phyloP scores from a whole-genome alignment of 2,888 invertebrate genomes.

The Oligia strigilis region DNA sequence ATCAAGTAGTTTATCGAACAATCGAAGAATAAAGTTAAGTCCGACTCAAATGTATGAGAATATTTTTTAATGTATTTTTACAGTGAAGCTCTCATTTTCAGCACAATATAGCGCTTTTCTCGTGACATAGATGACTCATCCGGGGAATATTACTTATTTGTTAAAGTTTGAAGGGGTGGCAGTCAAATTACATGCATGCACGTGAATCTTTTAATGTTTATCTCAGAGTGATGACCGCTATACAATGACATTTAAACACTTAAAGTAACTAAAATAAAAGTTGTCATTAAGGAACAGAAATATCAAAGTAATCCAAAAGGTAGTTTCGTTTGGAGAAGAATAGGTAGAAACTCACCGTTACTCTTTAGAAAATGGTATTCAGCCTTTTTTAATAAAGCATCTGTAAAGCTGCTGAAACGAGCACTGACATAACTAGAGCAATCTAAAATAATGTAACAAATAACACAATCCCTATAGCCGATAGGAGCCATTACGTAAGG shows the following conservation, averaged over 20 bases:
- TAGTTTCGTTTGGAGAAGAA: no score
- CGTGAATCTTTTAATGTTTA: not conserved
- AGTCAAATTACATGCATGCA: not conserved
- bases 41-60: not conserved
- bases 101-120: not conserved
- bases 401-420: not conserved
- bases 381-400: not conserved
- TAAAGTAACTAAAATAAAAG: not conserved
- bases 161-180: not conserved
- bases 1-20: not conserved
- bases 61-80: not conserved
- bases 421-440: conserved; percentile 14
- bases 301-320: not conserved
- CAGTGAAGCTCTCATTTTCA: not conserved
- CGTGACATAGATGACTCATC: not conserved
- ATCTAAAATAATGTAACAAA: conserved; percentile 44
- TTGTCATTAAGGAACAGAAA: no score
- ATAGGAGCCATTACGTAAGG: conserved; percentile 56
- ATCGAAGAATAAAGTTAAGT: not conserved
- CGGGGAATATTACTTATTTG: not conserved
- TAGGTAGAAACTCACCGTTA: no score
- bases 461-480: conserved; percentile 39
- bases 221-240: not conserved
- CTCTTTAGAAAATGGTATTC: not conserved
- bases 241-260: not conserved